Evolutionary conservation across 2,888 invertebrate genomes (phyloP).

Genomic region (Gandaritis pyraliata): DNA sequence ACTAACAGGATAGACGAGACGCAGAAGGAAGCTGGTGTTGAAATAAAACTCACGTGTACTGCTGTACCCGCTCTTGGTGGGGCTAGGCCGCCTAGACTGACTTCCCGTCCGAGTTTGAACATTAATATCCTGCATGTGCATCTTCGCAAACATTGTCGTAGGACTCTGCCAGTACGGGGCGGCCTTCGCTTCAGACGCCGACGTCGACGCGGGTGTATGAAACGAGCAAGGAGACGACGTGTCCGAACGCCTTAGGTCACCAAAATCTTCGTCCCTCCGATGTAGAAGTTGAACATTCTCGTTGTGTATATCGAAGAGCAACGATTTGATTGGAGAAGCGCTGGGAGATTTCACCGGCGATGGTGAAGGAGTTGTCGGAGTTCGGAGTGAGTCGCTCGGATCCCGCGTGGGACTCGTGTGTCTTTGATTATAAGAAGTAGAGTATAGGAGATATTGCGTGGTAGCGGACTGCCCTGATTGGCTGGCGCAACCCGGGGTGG

Average conservation of each 20-base stretch:
- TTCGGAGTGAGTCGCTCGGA: slow-evolving; percentile 5
- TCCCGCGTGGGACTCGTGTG: slow-evolving; percentile 17
- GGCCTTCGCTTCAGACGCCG: slow-evolving; percentile 16
- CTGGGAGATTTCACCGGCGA: not conserved
- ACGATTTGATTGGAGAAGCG: not conserved
- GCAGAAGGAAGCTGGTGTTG: no score
- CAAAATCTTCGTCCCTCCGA: not conserved
- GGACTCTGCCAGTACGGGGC: slow-evolving; percentile 45
- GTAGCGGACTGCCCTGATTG: slow-evolving; percentile 37
- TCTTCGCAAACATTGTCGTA: slow-evolving; percentile 48
- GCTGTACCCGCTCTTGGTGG: slow-evolving; percentile 46
- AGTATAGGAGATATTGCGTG: slow-evolving; percentile 58
- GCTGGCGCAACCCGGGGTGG: slow-evolving; percentile 47
- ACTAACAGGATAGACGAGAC: no score
- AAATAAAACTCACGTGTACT: slow-evolving; percentile 50
- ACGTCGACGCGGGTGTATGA: slow-evolving; percentile 41
- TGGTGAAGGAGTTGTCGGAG: not conserved
- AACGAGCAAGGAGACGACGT: slow-evolving; percentile 29
- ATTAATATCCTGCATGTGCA: slow-evolving; percentile 27
- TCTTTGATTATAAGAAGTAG: slow-evolving; percentile 42
- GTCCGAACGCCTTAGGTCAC: not conserved
- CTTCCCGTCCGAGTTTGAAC: slow-evolving; percentile 5
- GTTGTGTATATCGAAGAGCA: slow-evolving; percentile 5
- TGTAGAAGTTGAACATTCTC: not conserved
- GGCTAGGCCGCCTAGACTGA: not conserved